Evolutionary conservation across 1,140 invertebrate species (phyloP), one percentile per base, ranked within the genome.

Genomic region (Drosophila serrata): DNA sequence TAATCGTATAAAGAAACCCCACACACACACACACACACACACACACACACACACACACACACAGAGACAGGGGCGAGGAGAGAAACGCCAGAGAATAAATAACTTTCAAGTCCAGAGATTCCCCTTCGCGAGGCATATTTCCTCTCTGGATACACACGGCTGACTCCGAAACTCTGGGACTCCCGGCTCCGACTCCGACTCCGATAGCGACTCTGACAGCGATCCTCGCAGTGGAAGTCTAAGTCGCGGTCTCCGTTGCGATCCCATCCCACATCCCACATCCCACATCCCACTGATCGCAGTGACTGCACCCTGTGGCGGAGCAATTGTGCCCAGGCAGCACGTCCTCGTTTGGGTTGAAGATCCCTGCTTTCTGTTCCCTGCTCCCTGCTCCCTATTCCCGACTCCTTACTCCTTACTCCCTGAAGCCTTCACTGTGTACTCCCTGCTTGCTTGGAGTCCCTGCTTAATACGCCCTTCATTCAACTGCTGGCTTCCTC

Each of bases 241-340:
- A 15, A 39, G 22, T 22, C 19, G 7, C 39, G 7, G n/a, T 19
- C 17, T 5, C 17, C 1, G 27, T 53, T 40, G 37, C 68, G 24
- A 24, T 67, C 62, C 31, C 64, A 70, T 39, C 22, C 56, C 62
- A 49, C 51, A 53, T 46, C 31, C 45, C 58, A 67, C 29, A 70
- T 39, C 22, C 56, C 62, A 49, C 51, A 53, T 46, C 31, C 45
- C 58, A 67, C 29, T n/a, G 33, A 37, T 60, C 42, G 43, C 62
- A 49, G 67, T 43, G 65, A 65, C 80, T 88, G 84, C 84, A 90
- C 84, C 84, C 84, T 88, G 84, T 88, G 84, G 84, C 84, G 84
- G 84, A 67, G 59, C 79, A 88, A 87, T 86, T 86, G 82, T 73
- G 45, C 51, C 51, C 8, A 80, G 79, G 84, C 58, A 45, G 85